These are phyloP conservation scores for Parambassis ranga DNA, from an alignment of 2,797 vertebrate species.

Conservation along the genomic window DNA sequence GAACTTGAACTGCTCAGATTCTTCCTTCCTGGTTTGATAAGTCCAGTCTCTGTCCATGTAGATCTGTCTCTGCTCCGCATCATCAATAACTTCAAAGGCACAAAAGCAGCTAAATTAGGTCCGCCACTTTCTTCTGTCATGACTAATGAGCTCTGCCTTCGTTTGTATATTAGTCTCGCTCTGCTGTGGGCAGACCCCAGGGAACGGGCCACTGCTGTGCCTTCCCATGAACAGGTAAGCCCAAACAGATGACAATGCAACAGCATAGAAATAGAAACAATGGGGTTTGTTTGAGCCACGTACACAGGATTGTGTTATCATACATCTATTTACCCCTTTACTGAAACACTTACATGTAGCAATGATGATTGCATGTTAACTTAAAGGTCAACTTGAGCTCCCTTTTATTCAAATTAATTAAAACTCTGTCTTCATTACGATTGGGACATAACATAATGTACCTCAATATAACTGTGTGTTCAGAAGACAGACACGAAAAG, in stretches of 20 bases:
- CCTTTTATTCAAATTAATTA: too few species aligned
- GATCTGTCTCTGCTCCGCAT: slow-evolving; percentile 63
- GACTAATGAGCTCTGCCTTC: slow-evolving; percentile 76
- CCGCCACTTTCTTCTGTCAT: slow-evolving; percentile 76
- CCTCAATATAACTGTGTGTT: too few species aligned
- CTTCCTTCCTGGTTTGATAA: slow-evolving; percentile 34
- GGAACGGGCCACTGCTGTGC: slow-evolving; percentile 68
- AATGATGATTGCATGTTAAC: not conserved
- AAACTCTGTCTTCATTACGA: not conserved
- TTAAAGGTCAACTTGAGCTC: not conserved
- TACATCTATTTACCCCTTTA: not conserved
- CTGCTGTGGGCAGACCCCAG: slow-evolving; percentile 68
- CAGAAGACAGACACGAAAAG: not conserved
- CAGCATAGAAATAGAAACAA: slow-evolving; percentile 67
- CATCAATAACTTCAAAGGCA: slow-evolving; percentile 78
- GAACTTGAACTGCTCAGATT: too few species aligned
- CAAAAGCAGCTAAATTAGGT: slow-evolving; percentile 79
- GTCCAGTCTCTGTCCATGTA: slow-evolving; percentile 55
- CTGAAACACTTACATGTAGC: not conserved
- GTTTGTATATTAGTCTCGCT: slow-evolving; percentile 78
- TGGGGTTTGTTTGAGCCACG: slow-evolving; percentile 42
- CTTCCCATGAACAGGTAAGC: slow-evolving; percentile 67
- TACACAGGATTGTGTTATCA: not conserved
- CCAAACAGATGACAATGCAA: slow-evolving; percentile 67
- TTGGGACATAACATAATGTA: too few species aligned